Percentiles rank a stretch among this genome's conserved stretches.
phyloP scores from a whole-genome alignment of 2,888 invertebrate genomes.

The Helleia helle region DNA sequence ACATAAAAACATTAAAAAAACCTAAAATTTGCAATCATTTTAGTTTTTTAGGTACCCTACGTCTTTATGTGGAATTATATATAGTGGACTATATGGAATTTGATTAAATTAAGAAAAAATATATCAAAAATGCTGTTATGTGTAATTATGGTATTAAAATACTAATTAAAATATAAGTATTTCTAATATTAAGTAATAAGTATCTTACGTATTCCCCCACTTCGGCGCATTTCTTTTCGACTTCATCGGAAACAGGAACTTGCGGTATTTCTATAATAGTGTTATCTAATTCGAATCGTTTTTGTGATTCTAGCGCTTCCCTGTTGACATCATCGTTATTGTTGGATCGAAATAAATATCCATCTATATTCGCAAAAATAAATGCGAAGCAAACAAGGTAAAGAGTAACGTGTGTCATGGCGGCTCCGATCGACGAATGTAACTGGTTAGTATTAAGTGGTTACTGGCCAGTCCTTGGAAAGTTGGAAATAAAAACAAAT shows the following conservation, averaged over 20 bases:
- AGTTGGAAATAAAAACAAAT: no score
- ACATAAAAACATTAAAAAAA: no score
- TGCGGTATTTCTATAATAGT: conserved; percentile 1
- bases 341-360: neutral
- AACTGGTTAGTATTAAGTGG: neutral
- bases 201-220: conserved; percentile 12
- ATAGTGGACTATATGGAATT: no score
- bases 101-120: no score
- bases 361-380: neutral
- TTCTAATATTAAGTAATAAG: no score
- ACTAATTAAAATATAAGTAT: neutral
- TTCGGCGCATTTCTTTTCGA: conserved; percentile 10
- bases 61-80: no score
- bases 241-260: neutral
- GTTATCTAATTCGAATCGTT: neutral
- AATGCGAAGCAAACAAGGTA: conserved; percentile 3
- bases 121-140: no score
- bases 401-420: conserved; percentile 7
- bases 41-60: no score
- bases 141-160: no score
- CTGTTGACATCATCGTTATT: neutral
- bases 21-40: no score
- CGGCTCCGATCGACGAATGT: neutral
- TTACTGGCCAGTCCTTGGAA: no score
- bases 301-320: neutral